Base-by-base conservation (phyloP, 2,113 vertebrate species). In the Nibea albiflora region DNA sequence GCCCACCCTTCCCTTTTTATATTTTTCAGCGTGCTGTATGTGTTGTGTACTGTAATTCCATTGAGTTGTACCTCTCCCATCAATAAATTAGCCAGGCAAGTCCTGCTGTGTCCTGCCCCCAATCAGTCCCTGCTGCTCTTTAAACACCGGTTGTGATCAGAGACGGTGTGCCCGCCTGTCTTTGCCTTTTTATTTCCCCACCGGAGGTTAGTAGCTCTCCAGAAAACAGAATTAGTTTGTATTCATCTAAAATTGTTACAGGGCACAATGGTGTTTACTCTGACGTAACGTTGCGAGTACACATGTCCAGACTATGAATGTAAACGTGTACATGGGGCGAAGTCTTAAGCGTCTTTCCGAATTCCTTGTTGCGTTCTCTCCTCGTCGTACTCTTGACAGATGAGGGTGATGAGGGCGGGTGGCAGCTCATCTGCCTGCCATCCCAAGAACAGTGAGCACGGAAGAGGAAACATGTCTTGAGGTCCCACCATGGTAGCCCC, bases 291-390 rank as follows among this genome's bases (percentile, higher is more conserved):
- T 84, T 58, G 28, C 7, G 86, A 75, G 87, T 74, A 8, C 58
- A 85, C 80, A 74, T 86, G 88, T 91, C 82, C 91, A 88, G 90
- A 93, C 92, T 83, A 90, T 93, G 93, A 94, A 93, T 94, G 93
- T 94, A 93, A 93, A 93, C 86, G 83, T 85, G 62, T 73, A 73
- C 76, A 61, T 78, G 84, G 72, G 84, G 47, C 60, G 57, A 81
- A 88, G 73, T 87, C 83, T 86, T 20, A 57, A 73, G 82, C 72
- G 76, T 85, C 42, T 85, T 74, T 86, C 65, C 49, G 1, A 66
- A 64, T 65, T 80, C 50, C 68, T 66, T 35, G 56, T 74, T 42
- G n/a, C 11, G 50, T 72, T 78, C 19, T 39, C 50, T 78, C 75
- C 65, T 74, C 60, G 3, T 17, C 52, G n/a, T 39, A 22, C 15